Evolutionary conservation across 1,140 invertebrate genomes (phyloP).

Genomic region (Drosophila ficusphila): DNA sequence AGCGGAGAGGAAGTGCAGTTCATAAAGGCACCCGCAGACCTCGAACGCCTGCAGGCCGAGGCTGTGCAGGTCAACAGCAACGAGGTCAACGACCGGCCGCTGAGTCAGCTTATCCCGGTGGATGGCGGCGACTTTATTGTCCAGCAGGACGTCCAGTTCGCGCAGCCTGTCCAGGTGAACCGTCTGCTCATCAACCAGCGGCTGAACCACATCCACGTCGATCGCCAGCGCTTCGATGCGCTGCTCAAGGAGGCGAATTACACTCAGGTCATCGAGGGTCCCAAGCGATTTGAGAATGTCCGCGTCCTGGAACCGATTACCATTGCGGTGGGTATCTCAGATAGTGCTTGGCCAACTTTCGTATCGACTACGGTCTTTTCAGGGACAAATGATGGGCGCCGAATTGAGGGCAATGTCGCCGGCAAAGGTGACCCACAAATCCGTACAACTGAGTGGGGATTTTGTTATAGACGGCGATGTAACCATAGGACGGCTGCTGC

Average conservation of each 20-base stretch:
- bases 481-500: conserved; percentile 69
- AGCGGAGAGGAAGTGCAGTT: conserved; percentile 54
- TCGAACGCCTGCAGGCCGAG: conserved; percentile 52
- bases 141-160: conserved; percentile 84
- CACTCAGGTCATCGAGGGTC: conserved; percentile 81
- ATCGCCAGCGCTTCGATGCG: conserved; percentile 82
- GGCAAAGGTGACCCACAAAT: conserved; percentile 71
- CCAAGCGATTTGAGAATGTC: conserved; percentile 83
- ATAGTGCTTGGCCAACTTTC: too few species aligned
- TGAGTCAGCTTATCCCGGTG: conserved; percentile 60
- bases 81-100: conserved; percentile 55
- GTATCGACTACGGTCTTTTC: too few species aligned
- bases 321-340: conserved; percentile 57
- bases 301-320: conserved; percentile 81
- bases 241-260: conserved; percentile 73
- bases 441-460: conserved; percentile 77
- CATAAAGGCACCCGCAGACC: conserved; percentile 46
- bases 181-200: conserved; percentile 75
- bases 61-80: conserved; percentile 51
- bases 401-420: conserved; percentile 83
- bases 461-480: conserved; percentile 83
- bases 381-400: conserved; percentile 75
- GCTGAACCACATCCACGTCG: conserved; percentile 84
- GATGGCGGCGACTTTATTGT: conserved; percentile 73
- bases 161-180: conserved; percentile 72